phyloP scores from a whole-genome alignment of 2,888 invertebrate species.

The Platypus cylindrus region DNA sequence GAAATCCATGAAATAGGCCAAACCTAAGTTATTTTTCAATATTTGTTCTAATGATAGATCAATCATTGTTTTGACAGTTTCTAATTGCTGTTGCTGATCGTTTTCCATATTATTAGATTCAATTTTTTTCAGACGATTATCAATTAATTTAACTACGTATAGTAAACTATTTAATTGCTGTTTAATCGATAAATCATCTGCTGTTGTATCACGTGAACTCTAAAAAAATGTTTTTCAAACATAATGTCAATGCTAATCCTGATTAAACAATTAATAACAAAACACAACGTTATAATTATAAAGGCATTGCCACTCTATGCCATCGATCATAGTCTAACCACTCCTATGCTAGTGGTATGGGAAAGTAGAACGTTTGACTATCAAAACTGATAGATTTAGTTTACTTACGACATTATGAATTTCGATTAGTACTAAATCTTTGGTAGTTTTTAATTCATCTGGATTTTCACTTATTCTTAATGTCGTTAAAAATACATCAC shows the following conservation, averaged over 20 bases:
- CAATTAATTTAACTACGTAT: conserved; percentile 67
- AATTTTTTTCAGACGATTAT: conserved; percentile 36
- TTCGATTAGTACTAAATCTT: conserved; percentile 68
- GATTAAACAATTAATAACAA: no score
- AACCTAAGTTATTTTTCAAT: conserved; percentile 61
- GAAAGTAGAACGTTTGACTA: no score
- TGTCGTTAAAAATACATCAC: conserved; percentile 75
- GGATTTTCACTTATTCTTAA: conserved; percentile 66
- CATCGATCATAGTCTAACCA: no score
- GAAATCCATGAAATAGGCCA: conserved; percentile 67
- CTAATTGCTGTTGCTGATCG: conserved; percentile 18
- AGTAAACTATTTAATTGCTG: conserved; percentile 75
- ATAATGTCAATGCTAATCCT: conserved; percentile 6
- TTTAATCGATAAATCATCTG: conserved; percentile 68
- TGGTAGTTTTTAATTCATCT: conserved; percentile 71
- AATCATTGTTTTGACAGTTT: conserved; percentile 27
- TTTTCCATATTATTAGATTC: conserved; percentile 24
- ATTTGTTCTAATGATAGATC: conserved; percentile 58
- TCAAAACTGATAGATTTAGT: no score
- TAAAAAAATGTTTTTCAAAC: conserved; percentile 20
- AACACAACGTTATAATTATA: no score
- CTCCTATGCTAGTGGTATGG: no score
- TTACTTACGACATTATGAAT: conserved; percentile 55
- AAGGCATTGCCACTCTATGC: no score
- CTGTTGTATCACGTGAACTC: conserved; percentile 75